These are phyloP conservation scores for Sebastes cheni DNA, from an alignment of 2,797 vertebrate species.

Conservation along the genomic window DNA sequence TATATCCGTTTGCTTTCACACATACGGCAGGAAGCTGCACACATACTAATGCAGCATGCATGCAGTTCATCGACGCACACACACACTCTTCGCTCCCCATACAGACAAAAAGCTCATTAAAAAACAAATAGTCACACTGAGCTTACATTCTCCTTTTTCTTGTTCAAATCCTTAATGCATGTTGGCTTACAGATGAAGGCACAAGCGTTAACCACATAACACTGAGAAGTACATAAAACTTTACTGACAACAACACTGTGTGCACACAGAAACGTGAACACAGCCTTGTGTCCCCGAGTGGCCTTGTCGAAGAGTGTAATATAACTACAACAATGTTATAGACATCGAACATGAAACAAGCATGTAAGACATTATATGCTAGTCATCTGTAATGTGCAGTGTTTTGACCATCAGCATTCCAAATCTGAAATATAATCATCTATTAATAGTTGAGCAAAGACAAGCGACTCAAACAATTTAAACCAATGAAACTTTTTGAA, in stretches of 20 bases:
- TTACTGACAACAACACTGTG: background rate
- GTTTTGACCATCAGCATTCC: background rate
- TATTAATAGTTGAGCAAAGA: background rate
- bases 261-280: background rate
- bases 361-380: background rate
- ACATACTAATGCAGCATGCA: constrained; percentile 1
- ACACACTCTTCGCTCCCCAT: background rate
- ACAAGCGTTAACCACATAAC: background rate
- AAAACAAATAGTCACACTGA: constrained; percentile 43
- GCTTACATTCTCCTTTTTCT: constrained; percentile 2
- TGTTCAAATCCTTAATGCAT: constrained; percentile 20
- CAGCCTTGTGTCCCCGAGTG: background rate
- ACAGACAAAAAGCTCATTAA: constrained; percentile 34
- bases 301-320: background rate
- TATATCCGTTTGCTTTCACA: constrained; percentile 52
- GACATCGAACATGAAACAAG: background rate
- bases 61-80: background rate
- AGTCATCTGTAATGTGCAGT: background rate
- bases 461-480: background rate
- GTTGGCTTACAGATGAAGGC: background rate
- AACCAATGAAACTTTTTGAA: background rate
- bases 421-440: background rate
- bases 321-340: background rate
- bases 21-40: constrained; percentile 1
- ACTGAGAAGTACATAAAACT: background rate